Evolutionary conservation across 2,113 vertebrate genomes (phyloP), one percentile per base, ranked within the genome.

Genomic region (Paradoxurus hermaphroditus): DNA sequence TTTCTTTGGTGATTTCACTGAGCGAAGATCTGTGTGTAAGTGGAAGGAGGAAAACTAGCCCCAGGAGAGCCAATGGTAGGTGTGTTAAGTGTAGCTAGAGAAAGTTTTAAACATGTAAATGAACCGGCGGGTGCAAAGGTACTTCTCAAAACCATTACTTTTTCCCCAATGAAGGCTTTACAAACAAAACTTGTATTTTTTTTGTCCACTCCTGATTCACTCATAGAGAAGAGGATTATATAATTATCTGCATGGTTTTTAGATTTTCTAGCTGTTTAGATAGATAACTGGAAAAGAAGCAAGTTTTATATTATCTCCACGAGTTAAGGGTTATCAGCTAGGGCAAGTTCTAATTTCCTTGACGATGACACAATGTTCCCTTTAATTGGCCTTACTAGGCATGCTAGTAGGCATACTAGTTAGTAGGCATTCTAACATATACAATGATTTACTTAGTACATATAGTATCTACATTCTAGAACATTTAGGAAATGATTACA

Each of bases 381-480:
- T 82, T 96, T 92, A 96, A 90, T 88, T 94, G 72, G 70, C 67
- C 41, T 87, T 73, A 96, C 79, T 72, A 88, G 63, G 44, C 81
- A 90, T 85, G 63, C 19, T 93, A 89, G 21, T 23, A 59, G 21
- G 21, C 56, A 59, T 59, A 19, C 21, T 59, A 59, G 56, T 23
- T 59, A 23, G 56, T 72, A 88, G 63, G 44, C 81, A 92, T 85
- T 63, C 25, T 93, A 89, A 86, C 23, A 96, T 46, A 78, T 72
- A 92, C 0, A 68, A 39, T 56, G 49, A 95, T 92, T 97, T 97
- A 87, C 94, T 95, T 94, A 84, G 90, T 56, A 97, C 53, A 95
- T 62, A 70, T 8, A 65, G 18, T 41, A 85, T 67, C 53, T 51
- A 31, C 84, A n/a, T n/a, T n/a, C n/a, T 90, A 97, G 63, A 97